Conservation (phyloP, 2,888 invertebrate species). For the Dermolepida albohirtum region DNA sequence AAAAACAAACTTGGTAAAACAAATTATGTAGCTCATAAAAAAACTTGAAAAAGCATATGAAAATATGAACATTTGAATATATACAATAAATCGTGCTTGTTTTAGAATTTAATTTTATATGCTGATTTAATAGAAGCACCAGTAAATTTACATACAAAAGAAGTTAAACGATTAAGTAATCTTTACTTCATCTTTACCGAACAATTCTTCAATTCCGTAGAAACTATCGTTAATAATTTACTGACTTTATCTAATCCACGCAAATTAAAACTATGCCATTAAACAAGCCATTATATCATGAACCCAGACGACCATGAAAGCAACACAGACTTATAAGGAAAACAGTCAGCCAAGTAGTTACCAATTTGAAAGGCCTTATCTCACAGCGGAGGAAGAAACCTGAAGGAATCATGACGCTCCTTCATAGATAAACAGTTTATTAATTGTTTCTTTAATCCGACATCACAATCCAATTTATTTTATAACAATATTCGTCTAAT, state of each 20-base stretch:
- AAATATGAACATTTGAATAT: no score
- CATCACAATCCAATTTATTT: conserved; percentile 9
- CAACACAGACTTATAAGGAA: conserved; percentile 1
- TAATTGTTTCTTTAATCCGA: conserved; percentile 18
- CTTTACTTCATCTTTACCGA: no score
- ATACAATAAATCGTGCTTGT: no score
- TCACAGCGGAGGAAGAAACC: neutral
- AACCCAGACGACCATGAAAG: conserved; percentile 19
- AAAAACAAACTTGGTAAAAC: no score
- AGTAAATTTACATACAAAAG: no score
- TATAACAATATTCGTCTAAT: neutral
- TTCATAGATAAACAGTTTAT: conserved; percentile 5
- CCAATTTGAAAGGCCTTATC: conserved; percentile 27
- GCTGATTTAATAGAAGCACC: no score
- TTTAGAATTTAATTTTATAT: no score
- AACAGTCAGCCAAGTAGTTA: conserved; percentile 28
- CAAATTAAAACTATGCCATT: conserved; percentile 30
- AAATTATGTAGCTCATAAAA: no score
- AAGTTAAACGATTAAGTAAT: no score
- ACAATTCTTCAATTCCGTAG: no score
- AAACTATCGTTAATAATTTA: conserved; percentile 25
- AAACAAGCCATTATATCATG: conserved; percentile 22
- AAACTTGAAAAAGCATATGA: no score
- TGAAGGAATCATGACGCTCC: conserved; percentile 10
- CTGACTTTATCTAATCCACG: conserved; percentile 20